A percentile compares a stretch with the other conserved stretches of the same genome.
Conservation (phyloP, 2,113 vertebrate genomes). For the Dermatemys mawii region DNA sequence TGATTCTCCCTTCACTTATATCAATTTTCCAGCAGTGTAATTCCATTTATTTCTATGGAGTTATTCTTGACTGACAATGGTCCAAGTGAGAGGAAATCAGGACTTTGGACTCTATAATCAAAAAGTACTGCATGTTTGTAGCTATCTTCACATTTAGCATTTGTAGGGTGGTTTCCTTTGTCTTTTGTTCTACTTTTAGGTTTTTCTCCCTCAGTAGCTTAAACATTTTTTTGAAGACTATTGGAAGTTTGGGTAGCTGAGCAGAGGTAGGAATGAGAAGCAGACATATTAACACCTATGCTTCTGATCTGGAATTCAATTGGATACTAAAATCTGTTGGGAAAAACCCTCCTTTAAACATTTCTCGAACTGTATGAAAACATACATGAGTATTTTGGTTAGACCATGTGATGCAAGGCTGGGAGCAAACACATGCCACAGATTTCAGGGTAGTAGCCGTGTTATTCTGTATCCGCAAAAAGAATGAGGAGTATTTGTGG, state of each 20-base stretch:
- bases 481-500: no score
- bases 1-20: background rate
- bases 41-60: background rate
- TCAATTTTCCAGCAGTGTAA: background rate
- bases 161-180: background rate
- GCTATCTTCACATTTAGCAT: background rate
- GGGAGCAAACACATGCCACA: background rate
- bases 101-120: background rate
- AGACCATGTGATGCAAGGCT: background rate
- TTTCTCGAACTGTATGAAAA: background rate
- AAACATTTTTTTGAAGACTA: background rate
- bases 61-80: background rate
- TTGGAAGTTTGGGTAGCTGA: background rate
- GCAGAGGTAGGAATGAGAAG: background rate
- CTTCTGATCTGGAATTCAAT: background rate
- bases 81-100: background rate
- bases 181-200: background rate
- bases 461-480: no score
- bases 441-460: no score
- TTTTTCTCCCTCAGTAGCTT: background rate
- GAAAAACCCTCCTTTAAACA: background rate
- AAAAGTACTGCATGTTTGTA: background rate
- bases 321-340: background rate
- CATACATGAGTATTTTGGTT: background rate
- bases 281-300: background rate